Evolutionary conservation across 2,797 vertebrate species (phyloP).

Genomic region (Pseudochromis fuscus): DNA sequence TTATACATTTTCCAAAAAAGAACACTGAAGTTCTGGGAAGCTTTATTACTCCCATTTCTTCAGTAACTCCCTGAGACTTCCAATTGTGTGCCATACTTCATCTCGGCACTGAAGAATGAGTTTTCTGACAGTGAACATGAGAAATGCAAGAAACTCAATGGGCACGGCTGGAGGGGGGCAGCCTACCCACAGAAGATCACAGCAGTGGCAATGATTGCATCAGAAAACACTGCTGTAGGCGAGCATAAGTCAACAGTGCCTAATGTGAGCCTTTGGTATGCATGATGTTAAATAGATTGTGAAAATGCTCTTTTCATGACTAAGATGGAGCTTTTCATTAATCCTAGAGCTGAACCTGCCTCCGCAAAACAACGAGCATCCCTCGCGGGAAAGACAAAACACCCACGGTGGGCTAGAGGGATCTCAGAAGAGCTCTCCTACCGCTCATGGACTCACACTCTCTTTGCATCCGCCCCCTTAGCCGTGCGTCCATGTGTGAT

Average conservation of each 20-base stretch:
- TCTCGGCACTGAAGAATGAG: slow-evolving; percentile 64
- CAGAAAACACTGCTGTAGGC: slow-evolving; percentile 79
- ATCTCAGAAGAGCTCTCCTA: slow-evolving; percentile 78
- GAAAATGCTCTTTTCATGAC: slow-evolving; percentile 84
- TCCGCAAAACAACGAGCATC: slow-evolving; percentile 84
- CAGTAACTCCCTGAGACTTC: slow-evolving; percentile 71
- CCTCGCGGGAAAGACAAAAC: slow-evolving; percentile 83
- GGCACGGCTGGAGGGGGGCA: slow-evolving; percentile 66
- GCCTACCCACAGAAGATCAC: slow-evolving; percentile 78
- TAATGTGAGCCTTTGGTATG: slow-evolving; percentile 82
- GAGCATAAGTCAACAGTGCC: slow-evolving; percentile 79
- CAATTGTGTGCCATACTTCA: slow-evolving; percentile 73
- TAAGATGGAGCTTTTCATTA: slow-evolving; percentile 87
- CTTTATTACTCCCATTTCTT: slow-evolving; percentile 62
- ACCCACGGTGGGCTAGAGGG: slow-evolving; percentile 80
- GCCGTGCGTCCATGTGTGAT: slow-evolving; percentile 54
- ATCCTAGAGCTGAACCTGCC: slow-evolving; percentile 84
- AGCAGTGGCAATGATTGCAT: slow-evolving; percentile 79
- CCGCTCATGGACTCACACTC: slow-evolving; percentile 67
- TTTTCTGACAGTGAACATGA: slow-evolving; percentile 73
- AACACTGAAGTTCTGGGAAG: slow-evolving; percentile 52
- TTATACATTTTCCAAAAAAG: slow-evolving; percentile 51
- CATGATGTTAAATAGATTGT: slow-evolving; percentile 84
- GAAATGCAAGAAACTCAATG: slow-evolving; percentile 78
- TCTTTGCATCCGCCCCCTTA: slow-evolving; percentile 64